A percentile compares a stretch with the other conserved stretches of the same genome.
Evolutionary conservation across 2,797 vertebrate genomes (phyloP).

Genomic region (Miichthys miiuy): DNA sequence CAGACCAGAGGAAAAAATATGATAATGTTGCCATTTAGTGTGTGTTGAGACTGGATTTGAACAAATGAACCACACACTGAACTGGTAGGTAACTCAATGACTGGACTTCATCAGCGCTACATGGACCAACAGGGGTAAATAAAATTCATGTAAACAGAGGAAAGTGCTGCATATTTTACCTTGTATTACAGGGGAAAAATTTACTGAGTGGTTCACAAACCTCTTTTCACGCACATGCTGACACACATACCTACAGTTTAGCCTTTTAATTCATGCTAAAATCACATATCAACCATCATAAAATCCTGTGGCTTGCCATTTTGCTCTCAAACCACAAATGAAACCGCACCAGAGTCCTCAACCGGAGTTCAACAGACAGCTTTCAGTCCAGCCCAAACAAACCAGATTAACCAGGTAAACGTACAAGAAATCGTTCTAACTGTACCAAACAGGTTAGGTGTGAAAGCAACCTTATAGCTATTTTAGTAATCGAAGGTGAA

Average conservation of each 20-base stretch:
- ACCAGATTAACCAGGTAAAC: neutral
- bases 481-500: neutral
- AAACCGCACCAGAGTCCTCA: neutral
- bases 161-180: neutral
- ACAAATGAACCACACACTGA: neutral
- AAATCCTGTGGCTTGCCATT: neutral
- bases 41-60: too few species aligned
- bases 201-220: neutral
- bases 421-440: neutral
- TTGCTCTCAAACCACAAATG: slow-evolving; percentile 11
- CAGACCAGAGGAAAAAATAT: neutral
- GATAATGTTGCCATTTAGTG: neutral
- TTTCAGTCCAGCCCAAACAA: neutral
- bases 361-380: neutral
- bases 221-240: neutral
- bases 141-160: neutral
- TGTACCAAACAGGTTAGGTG: neutral
- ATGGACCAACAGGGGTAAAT: neutral
- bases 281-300: neutral
- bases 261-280: slow-evolving; percentile 4
- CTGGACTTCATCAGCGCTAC: slow-evolving; percentile 8
- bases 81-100: neutral
- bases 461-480: neutral
- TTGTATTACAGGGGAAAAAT: neutral
- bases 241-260: neutral